Evolutionary conservation across 2,113 vertebrate species (phyloP).

Genomic region (Seriola dumerili): DNA sequence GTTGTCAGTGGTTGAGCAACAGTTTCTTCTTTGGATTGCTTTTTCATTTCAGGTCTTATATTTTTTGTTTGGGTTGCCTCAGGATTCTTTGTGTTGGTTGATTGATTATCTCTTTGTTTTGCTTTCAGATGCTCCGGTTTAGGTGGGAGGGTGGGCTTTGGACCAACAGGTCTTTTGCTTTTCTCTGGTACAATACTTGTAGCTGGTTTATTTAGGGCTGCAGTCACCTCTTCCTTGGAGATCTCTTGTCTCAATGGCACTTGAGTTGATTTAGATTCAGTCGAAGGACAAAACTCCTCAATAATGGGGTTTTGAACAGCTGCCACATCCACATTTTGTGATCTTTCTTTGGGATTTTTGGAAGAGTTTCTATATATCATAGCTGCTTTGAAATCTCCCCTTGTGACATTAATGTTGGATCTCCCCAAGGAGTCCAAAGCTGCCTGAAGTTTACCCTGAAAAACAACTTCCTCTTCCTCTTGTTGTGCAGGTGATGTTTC

Average conservation of each 20-base stretch:
- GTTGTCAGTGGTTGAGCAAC: conserved; percentile 39
- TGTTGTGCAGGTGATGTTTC: conserved; percentile 75
- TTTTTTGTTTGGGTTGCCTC: conserved; percentile 37
- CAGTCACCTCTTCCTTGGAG: conserved; percentile 70
- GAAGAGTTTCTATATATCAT: conserved; percentile 90
- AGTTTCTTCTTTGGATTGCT: conserved; percentile 21
- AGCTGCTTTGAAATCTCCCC: conserved; percentile 89
- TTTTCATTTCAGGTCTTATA: conserved; percentile 41
- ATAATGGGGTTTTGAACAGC: conserved; percentile 58
- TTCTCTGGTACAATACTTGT: conserved; percentile 28
- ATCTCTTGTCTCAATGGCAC: conserved; percentile 67
- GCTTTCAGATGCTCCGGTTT: conserved; percentile 81
- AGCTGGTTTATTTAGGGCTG: conserved; percentile 24
- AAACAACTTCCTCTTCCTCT: conserved; percentile 85
- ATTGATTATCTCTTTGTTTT: conserved; percentile 73
- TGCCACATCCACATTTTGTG: conserved; percentile 71
- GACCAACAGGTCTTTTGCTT: conserved; percentile 65
- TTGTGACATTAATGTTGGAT: conserved; percentile 90
- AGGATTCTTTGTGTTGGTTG: conserved; percentile 81
- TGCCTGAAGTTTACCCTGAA: conserved; percentile 87
- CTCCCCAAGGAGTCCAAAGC: conserved; percentile 89
- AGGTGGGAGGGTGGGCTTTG: conserved; percentile 80
- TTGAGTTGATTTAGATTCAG: conserved; percentile 84
- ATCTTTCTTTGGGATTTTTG: conserved; percentile 78
- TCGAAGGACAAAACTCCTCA: conserved; percentile 63